Conservation (phyloP, 1,140 invertebrate genomes). For the Euwallacea similis region DNA sequence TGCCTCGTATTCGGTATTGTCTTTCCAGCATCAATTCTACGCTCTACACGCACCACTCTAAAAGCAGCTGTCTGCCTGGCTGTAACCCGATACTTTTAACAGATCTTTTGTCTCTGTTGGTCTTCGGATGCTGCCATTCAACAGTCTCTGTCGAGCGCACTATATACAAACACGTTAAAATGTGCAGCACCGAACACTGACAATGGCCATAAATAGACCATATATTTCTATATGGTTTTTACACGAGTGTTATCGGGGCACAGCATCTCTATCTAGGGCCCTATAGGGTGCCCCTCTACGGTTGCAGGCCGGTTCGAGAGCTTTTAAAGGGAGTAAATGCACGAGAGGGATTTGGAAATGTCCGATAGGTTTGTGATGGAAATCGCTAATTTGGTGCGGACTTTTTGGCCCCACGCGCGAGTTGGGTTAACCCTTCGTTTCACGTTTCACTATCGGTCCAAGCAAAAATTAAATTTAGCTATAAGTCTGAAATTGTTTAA, state of each 20-base stretch:
- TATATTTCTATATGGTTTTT: constrained; percentile 51
- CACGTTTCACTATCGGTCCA: too few relatives aligned
- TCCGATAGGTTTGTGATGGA: too few relatives aligned
- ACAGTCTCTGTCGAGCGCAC: constrained; percentile 38
- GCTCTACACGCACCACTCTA: constrained; percentile 32
- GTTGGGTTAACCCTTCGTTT: too few relatives aligned
- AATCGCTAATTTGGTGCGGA: too few relatives aligned
- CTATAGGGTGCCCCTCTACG: too few relatives aligned
- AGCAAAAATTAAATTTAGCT: too few relatives aligned
- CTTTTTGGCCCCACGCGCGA: too few relatives aligned
- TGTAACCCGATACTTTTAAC: constrained; percentile 53
- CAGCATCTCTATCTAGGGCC: constrained; percentile 39
- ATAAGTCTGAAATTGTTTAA: too few relatives aligned
- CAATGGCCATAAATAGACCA: constrained; percentile 54
- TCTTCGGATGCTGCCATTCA: constrained; percentile 6
- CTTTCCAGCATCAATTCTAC: constrained; percentile 44
- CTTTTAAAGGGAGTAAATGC: too few relatives aligned
- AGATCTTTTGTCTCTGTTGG: constrained; percentile 42
- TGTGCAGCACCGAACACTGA: constrained; percentile 52
- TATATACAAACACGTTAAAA: constrained; percentile 55
- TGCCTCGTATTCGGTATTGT: constrained; percentile 27
- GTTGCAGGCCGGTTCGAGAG: too few relatives aligned
- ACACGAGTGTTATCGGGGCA: constrained; percentile 44
- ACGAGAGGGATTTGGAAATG: too few relatives aligned
- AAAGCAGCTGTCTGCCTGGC: constrained; percentile 51